A percentile compares a stretch with the other conserved stretches of the same genome.
Evolutionary conservation across 64 coral and sea anemone genomes (phyloP).

Genomic region (Montipora capricornis): DNA sequence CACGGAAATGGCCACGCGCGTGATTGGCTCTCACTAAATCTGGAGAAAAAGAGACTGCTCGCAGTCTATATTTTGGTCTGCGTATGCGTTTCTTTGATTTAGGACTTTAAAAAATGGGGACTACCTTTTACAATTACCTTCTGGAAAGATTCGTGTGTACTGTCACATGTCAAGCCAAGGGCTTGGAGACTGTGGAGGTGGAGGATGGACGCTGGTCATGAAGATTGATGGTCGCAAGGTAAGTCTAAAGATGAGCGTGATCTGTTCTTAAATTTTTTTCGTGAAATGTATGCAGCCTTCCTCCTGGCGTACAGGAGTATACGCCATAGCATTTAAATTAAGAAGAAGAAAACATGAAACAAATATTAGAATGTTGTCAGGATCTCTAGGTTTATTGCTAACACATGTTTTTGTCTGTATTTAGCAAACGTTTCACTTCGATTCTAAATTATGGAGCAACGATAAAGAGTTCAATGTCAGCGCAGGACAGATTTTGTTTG

Average conservation of each 20-base stretch:
- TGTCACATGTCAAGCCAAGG: background rate
- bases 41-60: too few species aligned
- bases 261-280: too few species aligned
- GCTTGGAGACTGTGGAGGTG: background rate
- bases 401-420: background rate
- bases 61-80: too few species aligned
- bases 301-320: too few species aligned
- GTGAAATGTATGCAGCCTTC: too few species aligned
- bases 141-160: background rate
- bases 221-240: background rate
- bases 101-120: background rate
- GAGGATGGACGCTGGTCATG: background rate
- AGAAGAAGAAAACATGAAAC: background rate
- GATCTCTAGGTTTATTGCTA: background rate
- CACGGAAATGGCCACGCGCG: too few species aligned
- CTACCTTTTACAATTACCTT: background rate
- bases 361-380: background rate
- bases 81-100: too few species aligned
- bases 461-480: background rate
- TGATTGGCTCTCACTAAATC: too few species aligned
- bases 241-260: background rate
- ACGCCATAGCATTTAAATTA: too few species aligned
- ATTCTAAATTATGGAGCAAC: slow-evolving; percentile 19
- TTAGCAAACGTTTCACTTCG: slow-evolving; percentile 31
- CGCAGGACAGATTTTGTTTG: slow-evolving; percentile 2